A percentile compares a stretch with the other conserved stretches of the same genome.
These are phyloP conservation scores for Diorhabda elongata DNA, from an alignment of 1,140 invertebrate genomes.

Conservation along the genomic window DNA sequence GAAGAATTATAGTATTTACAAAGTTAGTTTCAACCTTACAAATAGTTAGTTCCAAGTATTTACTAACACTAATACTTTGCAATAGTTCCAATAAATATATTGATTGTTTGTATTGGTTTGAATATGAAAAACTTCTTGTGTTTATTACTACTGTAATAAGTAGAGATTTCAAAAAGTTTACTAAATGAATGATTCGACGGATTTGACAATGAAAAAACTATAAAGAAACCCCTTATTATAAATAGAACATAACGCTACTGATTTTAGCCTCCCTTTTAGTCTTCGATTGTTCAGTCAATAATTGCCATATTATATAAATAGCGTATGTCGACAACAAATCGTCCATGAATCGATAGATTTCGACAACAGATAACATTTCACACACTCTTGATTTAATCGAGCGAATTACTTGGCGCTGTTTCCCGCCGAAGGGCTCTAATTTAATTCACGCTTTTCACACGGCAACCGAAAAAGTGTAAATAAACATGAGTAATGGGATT, in stretches of 20 bases:
- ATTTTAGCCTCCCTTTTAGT: slow-evolving; percentile 8
- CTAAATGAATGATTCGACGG: too few relatives aligned
- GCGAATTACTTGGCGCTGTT: slow-evolving; percentile 26
- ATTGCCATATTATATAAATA: slow-evolving; percentile 39
- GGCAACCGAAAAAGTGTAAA: slow-evolving; percentile 18
- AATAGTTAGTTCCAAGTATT: too few relatives aligned
- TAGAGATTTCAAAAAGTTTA: too few relatives aligned
- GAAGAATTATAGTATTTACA: too few relatives aligned
- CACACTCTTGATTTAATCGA: slow-evolving; percentile 37
- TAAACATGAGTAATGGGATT: slow-evolving; percentile 4
- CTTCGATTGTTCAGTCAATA: slow-evolving; percentile 25
- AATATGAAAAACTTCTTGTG: too few relatives aligned
- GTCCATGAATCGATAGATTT: slow-evolving; percentile 39
- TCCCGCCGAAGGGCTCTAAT: slow-evolving; percentile 23
- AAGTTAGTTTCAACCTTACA: too few relatives aligned
- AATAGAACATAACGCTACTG: neutral
- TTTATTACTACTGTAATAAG: too few relatives aligned
- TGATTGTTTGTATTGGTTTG: too few relatives aligned
- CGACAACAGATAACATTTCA: slow-evolving; percentile 34
- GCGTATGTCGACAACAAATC: slow-evolving; percentile 39
- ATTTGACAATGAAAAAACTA: too few relatives aligned
- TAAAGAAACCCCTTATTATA: too few relatives aligned
- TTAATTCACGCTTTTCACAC: slow-evolving; percentile 25
- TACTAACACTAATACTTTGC: too few relatives aligned
- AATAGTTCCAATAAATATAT: too few relatives aligned